Conservation (phyloP, 2,113 vertebrate genomes). For the Mus pahari region DNA sequence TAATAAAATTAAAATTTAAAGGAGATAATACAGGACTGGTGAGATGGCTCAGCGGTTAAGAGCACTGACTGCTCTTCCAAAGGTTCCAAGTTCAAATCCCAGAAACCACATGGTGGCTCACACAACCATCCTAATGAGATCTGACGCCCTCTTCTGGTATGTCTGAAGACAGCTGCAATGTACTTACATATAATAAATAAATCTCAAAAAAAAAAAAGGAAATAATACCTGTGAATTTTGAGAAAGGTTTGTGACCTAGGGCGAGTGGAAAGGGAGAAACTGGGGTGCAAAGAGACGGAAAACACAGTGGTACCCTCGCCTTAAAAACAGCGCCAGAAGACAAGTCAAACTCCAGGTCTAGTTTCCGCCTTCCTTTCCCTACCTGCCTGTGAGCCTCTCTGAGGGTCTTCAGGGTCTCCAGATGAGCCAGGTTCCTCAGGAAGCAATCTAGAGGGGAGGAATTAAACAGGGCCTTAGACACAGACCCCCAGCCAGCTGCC, state of each 20-base stretch:
- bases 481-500: not conserved
- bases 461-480: not conserved
- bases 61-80: too few species aligned
- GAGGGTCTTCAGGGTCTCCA: constrained; percentile 60
- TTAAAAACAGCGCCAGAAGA: not conserved
- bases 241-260: not conserved
- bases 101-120: too few species aligned
- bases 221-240: not conserved
- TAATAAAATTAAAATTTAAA: not conserved
- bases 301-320: not conserved
- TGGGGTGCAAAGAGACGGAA: not conserved
- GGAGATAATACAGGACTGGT: too few species aligned
- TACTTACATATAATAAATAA: too few species aligned
- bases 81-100: too few species aligned
- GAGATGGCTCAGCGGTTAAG: too few species aligned
- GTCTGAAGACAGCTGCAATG: too few species aligned
- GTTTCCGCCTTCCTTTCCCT: not conserved
- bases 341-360: not conserved
- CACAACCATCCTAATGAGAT: too few species aligned
- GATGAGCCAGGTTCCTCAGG: constrained; percentile 71
- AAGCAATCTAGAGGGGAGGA: constrained; percentile 74
- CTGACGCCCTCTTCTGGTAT: too few species aligned
- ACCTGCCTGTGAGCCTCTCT: constrained; percentile 65
- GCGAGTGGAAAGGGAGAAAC: not conserved
- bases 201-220: too few species aligned